Conservation (phyloP, 2,888 invertebrate genomes). For the Osmoderma eremita region DNA sequence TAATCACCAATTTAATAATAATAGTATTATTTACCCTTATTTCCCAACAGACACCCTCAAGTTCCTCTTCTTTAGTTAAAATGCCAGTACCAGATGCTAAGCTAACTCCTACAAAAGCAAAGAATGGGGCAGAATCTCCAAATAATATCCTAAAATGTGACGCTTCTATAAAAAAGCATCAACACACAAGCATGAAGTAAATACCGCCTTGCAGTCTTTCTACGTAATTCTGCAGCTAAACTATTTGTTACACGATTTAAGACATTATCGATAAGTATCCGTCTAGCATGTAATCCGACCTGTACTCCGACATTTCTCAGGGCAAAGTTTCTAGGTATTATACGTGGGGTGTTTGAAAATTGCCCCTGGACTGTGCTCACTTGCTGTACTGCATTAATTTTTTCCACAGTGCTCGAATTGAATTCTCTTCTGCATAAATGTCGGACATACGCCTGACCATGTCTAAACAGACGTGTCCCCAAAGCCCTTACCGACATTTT, state of each 20-base stretch:
- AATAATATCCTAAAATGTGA: constrained; percentile 66
- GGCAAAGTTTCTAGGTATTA: constrained; percentile 56
- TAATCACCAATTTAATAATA: too few relatives aligned
- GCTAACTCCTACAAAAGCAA: constrained; percentile 78
- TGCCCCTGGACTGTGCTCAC: constrained; percentile 38
- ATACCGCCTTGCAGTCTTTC: constrained; percentile 70
- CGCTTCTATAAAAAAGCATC: not conserved
- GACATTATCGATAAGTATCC: constrained; percentile 76
- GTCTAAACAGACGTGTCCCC: constrained; percentile 68
- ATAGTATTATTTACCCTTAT: constrained; percentile 74
- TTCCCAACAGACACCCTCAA: constrained; percentile 82
- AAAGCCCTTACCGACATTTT: constrained; percentile 70
- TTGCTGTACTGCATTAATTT: constrained; percentile 54
- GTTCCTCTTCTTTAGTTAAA: constrained; percentile 79
- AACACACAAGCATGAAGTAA: not conserved
- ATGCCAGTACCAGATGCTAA: constrained; percentile 79
- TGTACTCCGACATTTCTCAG: constrained; percentile 65
- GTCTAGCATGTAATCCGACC: constrained; percentile 71
- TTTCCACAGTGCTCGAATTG: constrained; percentile 64
- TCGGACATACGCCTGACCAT: constrained; percentile 70
- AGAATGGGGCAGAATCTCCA: constrained; percentile 78
- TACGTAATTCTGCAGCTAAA: constrained; percentile 71
- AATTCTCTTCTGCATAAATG: constrained; percentile 66
- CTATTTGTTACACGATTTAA: constrained; percentile 75
- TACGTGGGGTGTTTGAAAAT: constrained; percentile 36